A percentile compares a stretch with the other conserved stretches of the same genome.
Evolutionary conservation across 2,888 invertebrate species (phyloP).

Genomic region (Cerastis rubricosa): DNA sequence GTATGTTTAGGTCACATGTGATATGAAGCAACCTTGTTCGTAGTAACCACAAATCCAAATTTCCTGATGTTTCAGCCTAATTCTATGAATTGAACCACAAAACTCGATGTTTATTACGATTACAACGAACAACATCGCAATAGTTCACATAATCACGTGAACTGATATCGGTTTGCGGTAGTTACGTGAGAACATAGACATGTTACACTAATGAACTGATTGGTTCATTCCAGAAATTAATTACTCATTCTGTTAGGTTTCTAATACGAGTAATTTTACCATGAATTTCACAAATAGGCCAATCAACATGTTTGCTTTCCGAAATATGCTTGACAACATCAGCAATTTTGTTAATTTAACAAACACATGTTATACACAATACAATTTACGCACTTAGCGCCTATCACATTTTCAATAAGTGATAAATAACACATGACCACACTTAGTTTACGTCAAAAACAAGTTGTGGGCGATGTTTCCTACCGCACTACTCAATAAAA

Average conservation of each 20-base stretch:
- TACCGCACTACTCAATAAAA: neutral
- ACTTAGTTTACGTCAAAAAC: neutral
- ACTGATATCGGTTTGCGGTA: constrained; percentile 2
- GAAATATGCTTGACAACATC: neutral
- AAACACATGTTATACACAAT: neutral
- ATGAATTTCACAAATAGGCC: constrained; percentile 23
- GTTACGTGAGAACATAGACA: neutral
- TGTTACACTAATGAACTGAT: constrained; percentile 25
- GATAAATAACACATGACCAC: neutral
- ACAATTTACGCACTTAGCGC: neutral
- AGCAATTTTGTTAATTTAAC: neutral
- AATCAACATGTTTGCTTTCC: constrained; percentile 20
- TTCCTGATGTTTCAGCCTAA: neutral
- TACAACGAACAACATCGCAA: neutral
- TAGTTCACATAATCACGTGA: neutral
- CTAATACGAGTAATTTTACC: constrained; percentile 18
- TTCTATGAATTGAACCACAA: neutral
- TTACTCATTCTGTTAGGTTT: constrained; percentile 16
- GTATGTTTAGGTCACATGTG: neutral
- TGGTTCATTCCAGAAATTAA: constrained; percentile 26
- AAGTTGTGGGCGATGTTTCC: neutral
- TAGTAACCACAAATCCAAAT: too few species aligned
- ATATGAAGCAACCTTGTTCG: neutral
- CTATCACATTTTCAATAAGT: neutral
- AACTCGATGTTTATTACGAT: neutral